A percentile compares a stretch with the other conserved stretches of the same genome.
Evolutionary conservation across 1,140 invertebrate genomes (phyloP).

Genomic region (Leptinotarsa lineolata): DNA sequence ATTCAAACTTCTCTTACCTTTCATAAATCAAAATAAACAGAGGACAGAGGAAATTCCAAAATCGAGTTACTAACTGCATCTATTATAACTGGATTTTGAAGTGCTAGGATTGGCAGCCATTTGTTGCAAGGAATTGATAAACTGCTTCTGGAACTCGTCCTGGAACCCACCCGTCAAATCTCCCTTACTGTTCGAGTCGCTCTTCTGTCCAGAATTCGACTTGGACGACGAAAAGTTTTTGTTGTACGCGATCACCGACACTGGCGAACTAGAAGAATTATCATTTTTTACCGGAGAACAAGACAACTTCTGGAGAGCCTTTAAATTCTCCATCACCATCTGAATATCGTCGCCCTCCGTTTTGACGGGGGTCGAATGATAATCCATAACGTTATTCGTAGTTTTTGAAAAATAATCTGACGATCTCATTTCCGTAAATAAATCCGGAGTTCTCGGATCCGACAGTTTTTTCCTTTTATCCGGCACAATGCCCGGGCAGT

Average conservation of each 20-base stretch:
- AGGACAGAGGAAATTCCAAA: not conserved
- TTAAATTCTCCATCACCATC: slow-evolving; percentile 53
- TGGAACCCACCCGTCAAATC: slow-evolving; percentile 44
- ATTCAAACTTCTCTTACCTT: not conserved
- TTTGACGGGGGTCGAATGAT: slow-evolving; percentile 13
- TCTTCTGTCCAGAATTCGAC: slow-evolving; percentile 14
- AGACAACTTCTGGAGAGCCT: slow-evolving; percentile 50
- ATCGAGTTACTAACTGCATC: slow-evolving; percentile 44
- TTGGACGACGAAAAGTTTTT: slow-evolving; percentile 50
- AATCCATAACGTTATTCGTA: not conserved
- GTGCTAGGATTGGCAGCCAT: slow-evolving; percentile 33
- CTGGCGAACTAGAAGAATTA: slow-evolving; percentile 42
- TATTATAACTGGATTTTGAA: slow-evolving; percentile 34
- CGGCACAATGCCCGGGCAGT: slow-evolving; percentile 39
- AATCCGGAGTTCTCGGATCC: not conserved
- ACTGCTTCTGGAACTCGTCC: slow-evolving; percentile 54
- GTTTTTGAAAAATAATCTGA: not conserved
- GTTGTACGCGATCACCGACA: slow-evolving; percentile 53
- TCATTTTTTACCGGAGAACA: slow-evolving; percentile 40
- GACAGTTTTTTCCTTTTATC: not conserved
- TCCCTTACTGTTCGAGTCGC: slow-evolving; percentile 13
- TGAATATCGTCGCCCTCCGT: slow-evolving; percentile 50
- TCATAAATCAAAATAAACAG: not conserved
- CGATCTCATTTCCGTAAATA: not conserved
- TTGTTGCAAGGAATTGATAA: slow-evolving; percentile 45